These are phyloP conservation scores for Andrena praecox DNA, from an alignment of 2,888 invertebrate genomes.

Conservation along the genomic window DNA sequence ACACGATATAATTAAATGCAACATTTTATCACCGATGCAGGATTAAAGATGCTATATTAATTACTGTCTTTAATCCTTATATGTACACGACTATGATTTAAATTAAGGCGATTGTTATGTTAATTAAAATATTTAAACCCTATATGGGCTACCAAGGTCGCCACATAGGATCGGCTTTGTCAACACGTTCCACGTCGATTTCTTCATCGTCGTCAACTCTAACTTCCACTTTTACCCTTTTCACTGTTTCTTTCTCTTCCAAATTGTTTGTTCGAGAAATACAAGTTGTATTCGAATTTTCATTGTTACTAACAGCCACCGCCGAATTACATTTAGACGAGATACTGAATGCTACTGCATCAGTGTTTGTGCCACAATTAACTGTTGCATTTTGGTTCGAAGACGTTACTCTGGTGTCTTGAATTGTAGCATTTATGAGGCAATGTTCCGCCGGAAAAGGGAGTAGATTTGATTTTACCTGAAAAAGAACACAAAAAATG, in stretches of 20 bases:
- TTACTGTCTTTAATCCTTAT: neutral
- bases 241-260: constrained; percentile 15
- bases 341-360: neutral
- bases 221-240: constrained; percentile 52
- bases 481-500: constrained; percentile 18
- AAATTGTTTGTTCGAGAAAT: neutral
- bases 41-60: neutral
- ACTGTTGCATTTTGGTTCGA: constrained; percentile 2
- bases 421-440: constrained; percentile 23
- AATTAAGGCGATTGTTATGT: constrained; percentile 1
- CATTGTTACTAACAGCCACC: neutral
- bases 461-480: constrained; percentile 64
- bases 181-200: constrained; percentile 82
- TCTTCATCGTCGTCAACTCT: constrained; percentile 80
- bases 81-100: neutral
- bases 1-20: neutral
- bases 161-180: constrained; percentile 83
- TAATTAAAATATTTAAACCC: neutral
- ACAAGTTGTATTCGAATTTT: constrained; percentile 4
- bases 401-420: constrained; percentile 28
- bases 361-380: neutral
- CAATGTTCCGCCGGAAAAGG: constrained; percentile 64
- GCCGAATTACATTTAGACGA: neutral
- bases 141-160: constrained; percentile 80
- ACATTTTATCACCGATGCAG: constrained; percentile 1